Conservation (phyloP, 2,888 invertebrate species). For the Xanthia togata region DNA sequence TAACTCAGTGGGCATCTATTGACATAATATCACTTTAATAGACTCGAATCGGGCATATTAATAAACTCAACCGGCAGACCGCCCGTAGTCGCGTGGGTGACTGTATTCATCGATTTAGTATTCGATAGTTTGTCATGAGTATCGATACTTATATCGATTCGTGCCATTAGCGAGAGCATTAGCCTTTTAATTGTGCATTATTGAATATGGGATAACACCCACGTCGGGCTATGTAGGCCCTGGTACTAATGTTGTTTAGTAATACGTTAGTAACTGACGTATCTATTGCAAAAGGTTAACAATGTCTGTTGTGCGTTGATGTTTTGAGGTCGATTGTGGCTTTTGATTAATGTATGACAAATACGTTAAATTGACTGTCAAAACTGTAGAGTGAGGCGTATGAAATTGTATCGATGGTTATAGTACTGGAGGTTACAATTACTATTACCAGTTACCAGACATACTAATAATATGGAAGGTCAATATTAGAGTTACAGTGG, state of each 20-base stretch:
- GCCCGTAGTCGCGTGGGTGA: conserved; percentile 79
- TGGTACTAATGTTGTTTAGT: conserved; percentile 67
- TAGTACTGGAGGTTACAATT: too few species aligned
- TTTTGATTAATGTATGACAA: conserved; percentile 35
- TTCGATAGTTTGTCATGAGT: conserved; percentile 65
- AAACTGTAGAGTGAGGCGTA: background rate
- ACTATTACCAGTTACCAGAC: too few species aligned
- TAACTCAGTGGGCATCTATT: conserved; percentile 67
- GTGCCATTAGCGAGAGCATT: conserved; percentile 77
- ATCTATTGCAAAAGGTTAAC: conserved; percentile 62
- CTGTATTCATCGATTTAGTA: conserved; percentile 74
- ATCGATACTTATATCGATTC: conserved; percentile 69
- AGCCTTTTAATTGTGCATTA: conserved; percentile 84
- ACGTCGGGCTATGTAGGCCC: conserved; percentile 68
- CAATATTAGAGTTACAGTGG: too few species aligned
- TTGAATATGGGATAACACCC: conserved; percentile 75
- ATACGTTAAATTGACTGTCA: conserved; percentile 12
- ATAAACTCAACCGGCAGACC: conserved; percentile 73
- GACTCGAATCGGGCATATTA: conserved; percentile 76
- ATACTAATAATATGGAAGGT: too few species aligned
- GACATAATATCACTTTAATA: conserved; percentile 79
- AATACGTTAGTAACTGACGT: conserved; percentile 54
- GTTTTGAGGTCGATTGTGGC: conserved; percentile 46
- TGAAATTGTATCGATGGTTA: background rate
- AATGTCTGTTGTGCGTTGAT: conserved; percentile 49